Percentiles rank a stretch among this genome's conserved stretches.
Conservation (phyloP, 2,113 vertebrate species). For the Trinectes maculatus region DNA sequence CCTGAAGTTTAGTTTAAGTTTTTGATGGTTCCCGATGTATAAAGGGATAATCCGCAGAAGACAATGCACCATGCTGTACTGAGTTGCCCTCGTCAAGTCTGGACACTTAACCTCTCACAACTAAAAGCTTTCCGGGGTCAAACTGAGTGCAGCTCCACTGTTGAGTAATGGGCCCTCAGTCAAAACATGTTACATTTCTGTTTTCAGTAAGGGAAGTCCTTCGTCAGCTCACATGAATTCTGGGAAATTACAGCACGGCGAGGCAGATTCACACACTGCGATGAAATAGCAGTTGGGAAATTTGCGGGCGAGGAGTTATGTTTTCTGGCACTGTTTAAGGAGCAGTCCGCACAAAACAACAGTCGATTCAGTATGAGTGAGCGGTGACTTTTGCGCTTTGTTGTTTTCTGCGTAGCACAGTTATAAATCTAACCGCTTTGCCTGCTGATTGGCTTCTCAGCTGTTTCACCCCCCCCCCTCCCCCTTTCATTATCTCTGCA, state of each 20-base stretch:
- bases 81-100: slow-evolving; percentile 65
- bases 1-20: slow-evolving; percentile 6
- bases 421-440: neutral
- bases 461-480: neutral
- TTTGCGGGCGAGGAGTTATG: neutral
- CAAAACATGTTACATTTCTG: slow-evolving; percentile 74
- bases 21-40: slow-evolving; percentile 13
- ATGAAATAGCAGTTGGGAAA: slow-evolving; percentile 11
- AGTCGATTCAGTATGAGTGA: neutral
- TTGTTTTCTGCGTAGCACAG: neutral
- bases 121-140: slow-evolving; percentile 81
- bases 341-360: neutral
- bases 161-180: slow-evolving; percentile 75
- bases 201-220: slow-evolving; percentile 54
- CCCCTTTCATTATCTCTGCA: neutral
- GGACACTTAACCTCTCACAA: slow-evolving; percentile 75
- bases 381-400: neutral
- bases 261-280: slow-evolving; percentile 9
- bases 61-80: slow-evolving; percentile 43
- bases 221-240: slow-evolving; percentile 49
- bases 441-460: neutral
- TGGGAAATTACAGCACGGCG: slow-evolving; percentile 28
- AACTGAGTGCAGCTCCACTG: slow-evolving; percentile 64
- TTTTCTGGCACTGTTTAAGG: slow-evolving; percentile 1
- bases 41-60: slow-evolving; percentile 27